phyloP scores from a whole-genome alignment of 2,113 vertebrate species.

The Ornithorhynchus anatinus region DNA sequence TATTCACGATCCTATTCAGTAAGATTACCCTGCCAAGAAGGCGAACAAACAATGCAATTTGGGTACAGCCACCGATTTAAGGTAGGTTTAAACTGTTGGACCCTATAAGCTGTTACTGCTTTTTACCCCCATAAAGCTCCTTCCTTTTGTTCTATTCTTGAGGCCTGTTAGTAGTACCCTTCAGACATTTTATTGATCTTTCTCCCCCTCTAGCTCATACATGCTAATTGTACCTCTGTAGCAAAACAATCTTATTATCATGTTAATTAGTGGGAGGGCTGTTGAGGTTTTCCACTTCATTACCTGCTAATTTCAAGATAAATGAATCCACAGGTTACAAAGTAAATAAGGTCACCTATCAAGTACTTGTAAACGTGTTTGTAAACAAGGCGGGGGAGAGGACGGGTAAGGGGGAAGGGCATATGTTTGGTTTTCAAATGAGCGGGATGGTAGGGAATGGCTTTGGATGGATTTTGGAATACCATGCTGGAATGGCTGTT shows the following conservation, averaged over 20 bases:
- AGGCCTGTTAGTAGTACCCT: constrained; percentile 67
- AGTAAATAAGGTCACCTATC: constrained; percentile 85
- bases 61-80: background rate
- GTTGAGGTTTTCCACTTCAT: constrained; percentile 86
- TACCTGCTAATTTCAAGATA: constrained; percentile 88
- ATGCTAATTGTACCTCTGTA: constrained; percentile 83
- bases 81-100: constrained; percentile 19
- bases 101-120: constrained; percentile 37
- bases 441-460: constrained; percentile 63
- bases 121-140: constrained; percentile 60
- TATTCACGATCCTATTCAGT: constrained; percentile 28
- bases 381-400: constrained; percentile 84
- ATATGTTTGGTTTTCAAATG: constrained; percentile 67
- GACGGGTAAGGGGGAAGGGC: constrained; percentile 61
- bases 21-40: background rate
- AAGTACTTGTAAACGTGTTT: constrained; percentile 86
- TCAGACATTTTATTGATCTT: constrained; percentile 81
- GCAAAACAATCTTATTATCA: constrained; percentile 87
- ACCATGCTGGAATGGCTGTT: constrained; percentile 76
- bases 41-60: background rate
- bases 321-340: constrained; percentile 86
- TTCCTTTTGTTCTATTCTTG: constrained; percentile 65
- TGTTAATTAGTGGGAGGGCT: constrained; percentile 87
- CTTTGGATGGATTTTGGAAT: constrained; percentile 59
- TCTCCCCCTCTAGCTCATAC: constrained; percentile 70